These are phyloP conservation scores for Hemiscyllium ocellatum DNA, from an alignment of 2,113 vertebrate species.

Conservation along the genomic window DNA sequence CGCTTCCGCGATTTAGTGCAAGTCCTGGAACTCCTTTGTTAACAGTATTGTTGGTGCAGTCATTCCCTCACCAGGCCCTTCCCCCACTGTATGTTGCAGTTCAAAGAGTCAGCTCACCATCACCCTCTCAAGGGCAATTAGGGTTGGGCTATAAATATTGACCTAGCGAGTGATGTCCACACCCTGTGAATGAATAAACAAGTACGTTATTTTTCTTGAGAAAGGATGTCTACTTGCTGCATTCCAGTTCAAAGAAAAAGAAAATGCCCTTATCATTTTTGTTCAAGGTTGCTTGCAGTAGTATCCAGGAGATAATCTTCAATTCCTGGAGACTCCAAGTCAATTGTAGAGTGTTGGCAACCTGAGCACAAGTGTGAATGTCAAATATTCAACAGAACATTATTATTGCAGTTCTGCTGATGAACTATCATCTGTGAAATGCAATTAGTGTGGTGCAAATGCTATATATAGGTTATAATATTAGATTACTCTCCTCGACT, in stretches of 20 bases:
- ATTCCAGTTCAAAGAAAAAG: neutral
- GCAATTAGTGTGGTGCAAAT: neutral
- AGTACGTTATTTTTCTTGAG: too few relatives aligned
- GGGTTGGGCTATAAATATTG: too few relatives aligned
- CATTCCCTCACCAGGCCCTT: too few relatives aligned
- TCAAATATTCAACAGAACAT: neutral
- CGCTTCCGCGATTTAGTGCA: too few relatives aligned
- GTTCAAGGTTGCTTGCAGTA: neutral
- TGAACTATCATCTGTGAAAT: neutral
- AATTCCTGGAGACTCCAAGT: neutral
- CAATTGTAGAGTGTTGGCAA: neutral
- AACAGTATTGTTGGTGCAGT: too few relatives aligned
- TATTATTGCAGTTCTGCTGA: neutral
- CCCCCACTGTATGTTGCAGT: too few relatives aligned
- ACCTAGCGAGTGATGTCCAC: too few relatives aligned
- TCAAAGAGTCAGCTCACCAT: too few relatives aligned
- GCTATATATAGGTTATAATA: neutral
- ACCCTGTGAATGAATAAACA: too few relatives aligned
- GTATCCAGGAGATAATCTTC: neutral
- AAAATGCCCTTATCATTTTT: neutral
- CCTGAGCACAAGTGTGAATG: neutral
- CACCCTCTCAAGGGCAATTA: too few relatives aligned
- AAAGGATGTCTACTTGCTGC: too few relatives aligned
- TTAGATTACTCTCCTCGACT: neutral
- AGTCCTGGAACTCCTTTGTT: too few relatives aligned